Percentiles rank a stretch among this genome's conserved stretches.
phyloP scores from a whole-genome alignment of 1,140 invertebrate species.

The Arctopsyche grandis region DNA sequence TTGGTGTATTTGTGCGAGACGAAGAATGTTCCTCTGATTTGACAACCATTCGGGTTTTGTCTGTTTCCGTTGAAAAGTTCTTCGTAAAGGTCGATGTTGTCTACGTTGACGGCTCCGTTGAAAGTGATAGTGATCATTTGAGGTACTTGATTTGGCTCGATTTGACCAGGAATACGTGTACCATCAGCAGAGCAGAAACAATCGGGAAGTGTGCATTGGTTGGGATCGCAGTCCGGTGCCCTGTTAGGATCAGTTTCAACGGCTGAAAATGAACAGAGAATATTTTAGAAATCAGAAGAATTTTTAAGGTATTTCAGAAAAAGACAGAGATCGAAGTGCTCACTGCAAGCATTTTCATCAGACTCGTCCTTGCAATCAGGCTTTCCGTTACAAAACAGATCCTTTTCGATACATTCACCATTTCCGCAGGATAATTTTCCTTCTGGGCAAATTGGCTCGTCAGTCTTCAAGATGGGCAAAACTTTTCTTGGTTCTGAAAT shows the following conservation, averaged over 20 bases:
- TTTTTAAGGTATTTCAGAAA: conserved; percentile 10
- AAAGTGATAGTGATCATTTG: conserved; percentile 96
- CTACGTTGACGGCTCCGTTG: conserved; percentile 93
- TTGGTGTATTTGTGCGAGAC: conserved; percentile 96
- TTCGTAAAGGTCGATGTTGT: conserved; percentile 92
- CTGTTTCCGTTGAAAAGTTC: conserved; percentile 88
- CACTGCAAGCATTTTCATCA: conserved; percentile 95
- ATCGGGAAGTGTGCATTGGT: conserved; percentile 88
- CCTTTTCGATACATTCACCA: conserved; percentile 89
- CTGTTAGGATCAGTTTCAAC: conserved; percentile 90
- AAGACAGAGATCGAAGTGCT: conserved; percentile 64
- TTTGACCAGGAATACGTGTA: conserved; percentile 84
- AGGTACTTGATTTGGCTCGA: conserved; percentile 86
- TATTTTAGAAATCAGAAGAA: conserved; percentile 11
- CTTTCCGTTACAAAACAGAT: conserved; percentile 92
- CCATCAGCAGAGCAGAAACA: conserved; percentile 95
- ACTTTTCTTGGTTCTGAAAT: conserved; percentile 86
- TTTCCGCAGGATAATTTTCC: conserved; percentile 90
- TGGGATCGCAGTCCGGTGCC: conserved; percentile 88
- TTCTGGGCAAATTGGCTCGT: conserved; percentile 89
- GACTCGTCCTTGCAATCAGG: conserved; percentile 93
- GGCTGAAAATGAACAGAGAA: conserved; percentile 65
- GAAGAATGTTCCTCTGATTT: conserved; percentile 94
- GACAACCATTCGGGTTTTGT: conserved; percentile 92
- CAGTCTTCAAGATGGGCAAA: conserved; percentile 88